These are phyloP conservation scores for Vanessa cardui DNA, from an alignment of 2,888 invertebrate genomes.

Conservation along the genomic window DNA sequence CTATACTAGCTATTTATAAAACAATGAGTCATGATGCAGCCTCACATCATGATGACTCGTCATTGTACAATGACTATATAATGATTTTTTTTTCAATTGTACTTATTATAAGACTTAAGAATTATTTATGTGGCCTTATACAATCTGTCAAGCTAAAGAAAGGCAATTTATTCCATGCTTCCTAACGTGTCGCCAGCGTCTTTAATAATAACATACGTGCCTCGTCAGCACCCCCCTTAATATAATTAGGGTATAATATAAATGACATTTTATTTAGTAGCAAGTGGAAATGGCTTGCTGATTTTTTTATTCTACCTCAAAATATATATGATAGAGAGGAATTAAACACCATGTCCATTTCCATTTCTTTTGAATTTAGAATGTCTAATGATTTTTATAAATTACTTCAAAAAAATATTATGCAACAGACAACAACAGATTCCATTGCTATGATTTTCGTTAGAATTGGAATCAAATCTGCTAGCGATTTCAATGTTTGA, in stretches of 20 bases:
- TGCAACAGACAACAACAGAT: no score
- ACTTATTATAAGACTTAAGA: no score
- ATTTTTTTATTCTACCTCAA: conserved; percentile 23
- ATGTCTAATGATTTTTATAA: no score
- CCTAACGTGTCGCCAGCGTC: neutral
- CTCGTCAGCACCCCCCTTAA: conserved; percentile 16
- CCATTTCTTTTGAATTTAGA: no score
- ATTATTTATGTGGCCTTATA: neutral
- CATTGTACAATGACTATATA: no score
- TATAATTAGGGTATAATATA: conserved; percentile 26
- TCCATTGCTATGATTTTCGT: no score
- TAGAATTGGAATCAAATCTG: no score
- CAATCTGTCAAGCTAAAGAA: neutral
- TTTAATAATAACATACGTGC: conserved; percentile 24
- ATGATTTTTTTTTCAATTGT: no score
- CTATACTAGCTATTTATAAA: no score
- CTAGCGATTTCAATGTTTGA: no score
- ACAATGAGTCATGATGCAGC: neutral
- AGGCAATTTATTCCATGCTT: neutral
- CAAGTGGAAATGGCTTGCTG: conserved; percentile 12
- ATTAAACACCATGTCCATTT: conserved; percentile 1
- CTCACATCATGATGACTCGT: no score
- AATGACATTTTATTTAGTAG: conserved; percentile 32
- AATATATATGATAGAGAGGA: conserved; percentile 18
- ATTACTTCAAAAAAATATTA: no score